Evolutionary conservation across 2,888 invertebrate species (phyloP), one percentile per base, ranked within the genome.

Genomic region (Calameuta filiformis): DNA sequence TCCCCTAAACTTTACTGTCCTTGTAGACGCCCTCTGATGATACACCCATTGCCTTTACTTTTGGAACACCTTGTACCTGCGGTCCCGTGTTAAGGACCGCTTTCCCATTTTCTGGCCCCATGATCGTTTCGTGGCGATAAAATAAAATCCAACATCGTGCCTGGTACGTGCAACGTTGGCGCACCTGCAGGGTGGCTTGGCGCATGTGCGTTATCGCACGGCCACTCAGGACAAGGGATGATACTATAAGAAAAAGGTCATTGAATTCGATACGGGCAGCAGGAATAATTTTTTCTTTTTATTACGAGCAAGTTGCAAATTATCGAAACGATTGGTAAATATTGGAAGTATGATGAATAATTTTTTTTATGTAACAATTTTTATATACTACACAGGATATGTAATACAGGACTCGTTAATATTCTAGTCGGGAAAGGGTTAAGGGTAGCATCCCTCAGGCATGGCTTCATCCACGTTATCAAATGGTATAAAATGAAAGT

Each of bases 1-100:
- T 81, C 82, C 80, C 77, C 79, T 82, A 69, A 81, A 82, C 79
- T 83, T 83, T 82, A 82, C 77, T 69, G 76, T 71, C 71, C 71
- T 34, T 34, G 71, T 31, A 15, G 34, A 15, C 69, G 69, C 11
- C 33, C 23, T 71, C 30, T 30, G 30, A 12, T 4, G 71, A 71
- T 56, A 56, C 56, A 23, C 40, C 40, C 6, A 15, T 40, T 40
- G 56, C 23, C 23, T 23, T 23, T 23, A 56, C 56, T 56, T 56
- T 56, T 56, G 56, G 56, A 56, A 56, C 56, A 23, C 23, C 56
- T 56, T 56, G 56, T 56, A 56, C 6, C 23, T 23, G 9, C 15
- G 56, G 56, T 40, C 40, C 40, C 15, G 40, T 23, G 56, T 56
- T 56, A 56, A 56, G 15, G 56, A 56, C 56, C 56, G 56, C 56